A percentile compares a stretch with the other conserved stretches of the same genome.
Evolutionary conservation across 1,140 invertebrate genomes (phyloP).

Genomic region (Polypedilum pembai): DNA sequence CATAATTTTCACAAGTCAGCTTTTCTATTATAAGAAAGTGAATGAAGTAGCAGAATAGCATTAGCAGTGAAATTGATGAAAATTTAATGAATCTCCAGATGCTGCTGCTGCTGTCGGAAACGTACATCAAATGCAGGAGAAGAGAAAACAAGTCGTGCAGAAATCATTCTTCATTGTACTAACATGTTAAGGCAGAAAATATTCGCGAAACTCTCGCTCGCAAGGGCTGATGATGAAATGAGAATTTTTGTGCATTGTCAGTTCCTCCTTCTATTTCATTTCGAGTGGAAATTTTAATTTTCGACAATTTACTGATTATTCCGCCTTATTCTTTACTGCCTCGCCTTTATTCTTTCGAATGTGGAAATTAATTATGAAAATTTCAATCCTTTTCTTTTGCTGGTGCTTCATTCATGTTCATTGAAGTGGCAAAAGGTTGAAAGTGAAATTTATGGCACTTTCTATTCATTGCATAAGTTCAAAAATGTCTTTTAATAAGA

Average conservation of each 20-base stretch:
- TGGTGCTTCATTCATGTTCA: constrained; percentile 16
- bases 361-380: neutral
- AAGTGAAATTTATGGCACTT: constrained; percentile 18
- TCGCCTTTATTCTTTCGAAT: neutral
- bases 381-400: neutral
- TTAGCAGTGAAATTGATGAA: constrained; percentile 21
- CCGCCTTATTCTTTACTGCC: neutral
- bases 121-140: neutral
- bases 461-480: neutral
- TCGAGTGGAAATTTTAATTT: constrained; percentile 7
- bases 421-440: neutral
- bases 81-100: constrained; percentile 25
- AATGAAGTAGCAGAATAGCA: neutral
- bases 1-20: too few relatives aligned
- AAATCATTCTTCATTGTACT: neutral
- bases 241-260: neutral
- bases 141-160: constrained; percentile 6
- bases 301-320: constrained; percentile 7
- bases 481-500: neutral
- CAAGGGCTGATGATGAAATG: too few relatives aligned
- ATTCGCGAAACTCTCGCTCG: neutral
- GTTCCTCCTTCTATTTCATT: neutral
- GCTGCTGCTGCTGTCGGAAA: neutral
- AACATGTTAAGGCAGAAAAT: neutral
- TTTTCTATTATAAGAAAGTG: too few relatives aligned